Percentiles rank a stretch among this genome's conserved stretches.
Conservation (phyloP, 2,888 invertebrate species). For the Xanthorhoe designata region DNA sequence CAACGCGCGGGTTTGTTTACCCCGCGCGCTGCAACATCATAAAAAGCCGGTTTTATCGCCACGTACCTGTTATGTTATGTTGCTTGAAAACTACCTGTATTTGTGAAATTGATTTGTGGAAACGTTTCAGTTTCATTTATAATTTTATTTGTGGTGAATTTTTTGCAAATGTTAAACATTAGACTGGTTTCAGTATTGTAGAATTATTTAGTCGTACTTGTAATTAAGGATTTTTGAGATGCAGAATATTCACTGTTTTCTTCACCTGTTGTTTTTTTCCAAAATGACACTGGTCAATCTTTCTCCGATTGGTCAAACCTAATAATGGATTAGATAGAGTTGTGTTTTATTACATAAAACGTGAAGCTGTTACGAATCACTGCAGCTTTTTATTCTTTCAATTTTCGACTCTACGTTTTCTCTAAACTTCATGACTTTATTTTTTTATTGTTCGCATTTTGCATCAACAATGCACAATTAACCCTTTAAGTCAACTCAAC, state of each 20-base stretch:
- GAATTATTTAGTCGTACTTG: no score
- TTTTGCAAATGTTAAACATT: background rate
- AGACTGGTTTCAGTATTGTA: no score
- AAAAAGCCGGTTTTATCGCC: slow-evolving; percentile 13
- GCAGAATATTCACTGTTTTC: no score
- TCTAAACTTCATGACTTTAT: background rate
- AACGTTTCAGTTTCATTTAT: background rate
- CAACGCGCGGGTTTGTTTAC: slow-evolving; percentile 9
- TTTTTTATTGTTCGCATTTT: background rate
- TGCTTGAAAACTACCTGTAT: slow-evolving; percentile 1
- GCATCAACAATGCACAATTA: slow-evolving; percentile 24
- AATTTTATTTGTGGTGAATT: background rate
- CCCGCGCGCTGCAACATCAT: slow-evolving; percentile 9
- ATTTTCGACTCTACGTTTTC: background rate
- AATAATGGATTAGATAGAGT: no score
- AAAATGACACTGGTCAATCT: no score
- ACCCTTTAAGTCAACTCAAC: slow-evolving; percentile 19
- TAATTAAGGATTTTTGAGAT: no score
- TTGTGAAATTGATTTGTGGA: slow-evolving; percentile 1
- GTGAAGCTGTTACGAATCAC: no score
- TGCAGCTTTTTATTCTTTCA: no score
- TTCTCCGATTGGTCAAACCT: no score
- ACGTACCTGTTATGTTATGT: background rate
- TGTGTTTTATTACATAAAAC: no score
- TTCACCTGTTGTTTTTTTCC: no score